Evolutionary conservation across 2,888 invertebrate genomes (phyloP), one percentile per base, ranked within the genome.

Genomic region (Lasius platythorax): DNA sequence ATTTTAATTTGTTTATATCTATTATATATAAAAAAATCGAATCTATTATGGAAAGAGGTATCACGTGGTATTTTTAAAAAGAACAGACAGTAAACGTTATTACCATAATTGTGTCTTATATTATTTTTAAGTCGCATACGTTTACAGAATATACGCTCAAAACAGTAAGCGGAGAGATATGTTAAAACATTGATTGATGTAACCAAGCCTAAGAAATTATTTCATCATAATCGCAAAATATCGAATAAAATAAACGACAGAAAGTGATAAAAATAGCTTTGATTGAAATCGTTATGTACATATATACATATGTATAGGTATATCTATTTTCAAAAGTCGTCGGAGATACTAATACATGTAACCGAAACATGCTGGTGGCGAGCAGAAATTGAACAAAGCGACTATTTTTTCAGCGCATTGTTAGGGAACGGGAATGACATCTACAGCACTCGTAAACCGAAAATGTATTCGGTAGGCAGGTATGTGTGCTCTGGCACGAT

Each of bases 401-500:
- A 82, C 79, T 81, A 81, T 81, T 81, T 84, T 74, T 83, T 78
- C 53, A 40, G 2, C 70, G 68, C 58, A 61, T 50, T 75, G 73
- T 72, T 87, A 56, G 79, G 61, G 58, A 82, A 53, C 81, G 76
- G 67, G 79, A 85, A 82, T 82, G 72, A 83, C 83, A 84, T 56
- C 72, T 30, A 81, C 68, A 74, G 73, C 83, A 87, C 89, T 89
- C 76, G 83, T 82, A 46, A 84, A 78, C 58, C 82, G 89, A 82
- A 90, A 88, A 87, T 89, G 83, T 86, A 83, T 86, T 83, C 56
- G 83, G 61, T 82, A 85, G 82, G 75, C 85, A 83, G 87, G 85
- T 88, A 88, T 88, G 86, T 74, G 86, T 87, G 89, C 87, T 88
- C 89, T 90, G 75, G 88, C 88, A 87, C 92, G 92, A 94, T 94